Base-by-base conservation (phyloP, 2,888 invertebrate genomes). In the Mesorhabditis sp. region DNA sequence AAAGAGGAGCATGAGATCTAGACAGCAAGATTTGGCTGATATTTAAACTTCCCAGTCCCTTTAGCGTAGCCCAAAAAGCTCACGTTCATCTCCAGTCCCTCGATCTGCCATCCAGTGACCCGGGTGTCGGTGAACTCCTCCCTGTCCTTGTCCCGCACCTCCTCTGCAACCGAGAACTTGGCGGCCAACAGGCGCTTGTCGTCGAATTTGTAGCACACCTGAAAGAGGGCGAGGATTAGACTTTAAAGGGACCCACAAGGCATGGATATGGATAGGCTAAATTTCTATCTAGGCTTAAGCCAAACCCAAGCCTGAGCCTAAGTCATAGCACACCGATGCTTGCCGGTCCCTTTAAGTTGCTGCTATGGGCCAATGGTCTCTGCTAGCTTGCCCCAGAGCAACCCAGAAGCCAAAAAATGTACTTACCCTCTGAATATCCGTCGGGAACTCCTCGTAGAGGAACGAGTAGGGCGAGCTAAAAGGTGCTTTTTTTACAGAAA, bases 171-270 rank as follows among this genome's bases (percentile, higher is more conserved):
- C 5, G 76, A 71, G 74, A 84, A 84, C 7, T 83, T 80, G 4
- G 86, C 85, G 7, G 81, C 76, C 66, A 84, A 79, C 72, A 84
- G 83, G 4, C 86, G 76, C 67, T 85, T 86, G 73, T 86, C 86
- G 72, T 86, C 86, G 68, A 86, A 80, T 70, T 84, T 82, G 75
- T 82, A 84, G 77, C 85, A 86, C 62, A 86, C 81, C 74, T 79
- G 67, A 6, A 72, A 58, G 28, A 28, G 28, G 28, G 28, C 28
- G 28, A 28, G 28, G 28, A 1, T 28, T 28, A 50, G 2, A 50
- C 58, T 50, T 13, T 50, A 50, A 50, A 13, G 10, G n/a, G n/a
- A 50, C 58, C n/a, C 7, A 13, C 58, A 50, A 50, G 7, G n/a
- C 58, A 13, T 2, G 2, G n/a, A 2, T 50, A 50, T 28, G 28